A percentile compares a stretch with the other conserved stretches of the same genome.
phyloP scores from a whole-genome alignment of 1,140 invertebrate genomes.

The Tetragnatha versicolor region DNA sequence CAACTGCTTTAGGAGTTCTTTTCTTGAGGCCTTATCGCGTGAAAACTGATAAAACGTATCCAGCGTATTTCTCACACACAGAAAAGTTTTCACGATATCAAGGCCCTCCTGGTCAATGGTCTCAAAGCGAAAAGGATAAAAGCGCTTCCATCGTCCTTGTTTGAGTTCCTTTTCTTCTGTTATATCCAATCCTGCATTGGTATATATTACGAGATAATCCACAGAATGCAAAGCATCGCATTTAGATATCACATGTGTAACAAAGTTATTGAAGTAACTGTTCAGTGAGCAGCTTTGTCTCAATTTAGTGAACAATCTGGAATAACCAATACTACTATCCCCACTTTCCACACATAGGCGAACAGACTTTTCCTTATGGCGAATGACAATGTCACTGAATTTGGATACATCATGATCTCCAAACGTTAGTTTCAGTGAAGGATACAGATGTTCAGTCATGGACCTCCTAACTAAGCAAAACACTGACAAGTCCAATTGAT shows the following conservation, averaged over 20 bases:
- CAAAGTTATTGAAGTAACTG: constrained; percentile 19
- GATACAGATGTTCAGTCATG: constrained; percentile 12
- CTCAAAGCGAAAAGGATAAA: constrained; percentile 18
- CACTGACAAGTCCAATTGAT: constrained; percentile 35
- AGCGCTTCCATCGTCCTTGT: background rate
- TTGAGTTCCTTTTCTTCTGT: constrained; percentile 23
- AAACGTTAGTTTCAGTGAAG: constrained; percentile 18
- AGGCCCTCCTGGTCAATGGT: background rate
- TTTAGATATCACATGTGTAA: constrained; percentile 17
- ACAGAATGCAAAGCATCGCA: background rate
- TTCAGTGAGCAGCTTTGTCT: constrained; percentile 10
- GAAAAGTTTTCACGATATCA: constrained; percentile 8
- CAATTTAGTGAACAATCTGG: constrained; percentile 9
- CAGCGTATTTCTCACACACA: background rate
- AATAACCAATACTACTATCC: constrained; percentile 2
- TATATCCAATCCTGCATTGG: constrained; percentile 9
- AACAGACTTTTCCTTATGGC: constrained; percentile 8
- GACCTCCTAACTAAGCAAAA: constrained; percentile 26
- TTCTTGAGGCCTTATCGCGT: constrained; percentile 7
- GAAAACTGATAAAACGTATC: constrained; percentile 3
- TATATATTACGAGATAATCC: constrained; percentile 15
- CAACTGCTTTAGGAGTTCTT: constrained; percentile 11
- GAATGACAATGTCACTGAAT: constrained; percentile 13
- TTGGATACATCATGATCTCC: constrained; percentile 1
- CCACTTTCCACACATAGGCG: background rate